These are phyloP conservation scores for Aradophagus sp. DNA, from an alignment of 1,140 invertebrate genomes.

Conservation along the genomic window DNA sequence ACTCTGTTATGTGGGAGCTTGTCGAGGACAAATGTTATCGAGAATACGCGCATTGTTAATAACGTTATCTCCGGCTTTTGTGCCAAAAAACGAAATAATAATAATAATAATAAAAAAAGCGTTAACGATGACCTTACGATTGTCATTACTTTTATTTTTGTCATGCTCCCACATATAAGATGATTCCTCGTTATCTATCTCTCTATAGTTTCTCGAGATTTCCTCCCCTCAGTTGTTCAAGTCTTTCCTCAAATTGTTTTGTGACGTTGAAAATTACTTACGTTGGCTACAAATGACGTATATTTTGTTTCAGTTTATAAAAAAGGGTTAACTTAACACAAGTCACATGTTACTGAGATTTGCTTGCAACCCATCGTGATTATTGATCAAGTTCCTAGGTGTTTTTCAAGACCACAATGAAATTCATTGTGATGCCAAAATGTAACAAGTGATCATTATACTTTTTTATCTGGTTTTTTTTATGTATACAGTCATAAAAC, in stretches of 20 bases:
- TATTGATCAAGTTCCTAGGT: slow-evolving; percentile 16
- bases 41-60: slow-evolving; percentile 21
- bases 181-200: slow-evolving; percentile 30
- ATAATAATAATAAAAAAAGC: too few relatives aligned
- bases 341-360: slow-evolving; percentile 20
- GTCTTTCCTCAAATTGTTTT: slow-evolving; percentile 45
- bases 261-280: slow-evolving; percentile 34
- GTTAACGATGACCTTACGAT: slow-evolving; percentile 11
- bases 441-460: neutral
- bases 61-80: slow-evolving; percentile 51
- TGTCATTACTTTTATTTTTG: slow-evolving; percentile 17
- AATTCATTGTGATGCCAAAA: slow-evolving; percentile 2
- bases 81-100: slow-evolving; percentile 51
- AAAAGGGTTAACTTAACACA: too few relatives aligned
- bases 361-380: slow-evolving; percentile 14
- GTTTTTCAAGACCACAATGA: slow-evolving; percentile 8
- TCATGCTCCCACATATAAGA: slow-evolving; percentile 36
- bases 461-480: slow-evolving; percentile 13
- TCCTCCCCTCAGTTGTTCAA: slow-evolving; percentile 19
- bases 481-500: slow-evolving; percentile 8
- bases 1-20: slow-evolving; percentile 37
- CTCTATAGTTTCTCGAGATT: slow-evolving; percentile 16
- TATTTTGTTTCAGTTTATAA: slow-evolving; percentile 60
- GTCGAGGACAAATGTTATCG: slow-evolving; percentile 17
- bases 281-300: slow-evolving; percentile 36